Evolutionary conservation across 2,888 invertebrate genomes (phyloP).

Genomic region (Notodonta dromedarius): DNA sequence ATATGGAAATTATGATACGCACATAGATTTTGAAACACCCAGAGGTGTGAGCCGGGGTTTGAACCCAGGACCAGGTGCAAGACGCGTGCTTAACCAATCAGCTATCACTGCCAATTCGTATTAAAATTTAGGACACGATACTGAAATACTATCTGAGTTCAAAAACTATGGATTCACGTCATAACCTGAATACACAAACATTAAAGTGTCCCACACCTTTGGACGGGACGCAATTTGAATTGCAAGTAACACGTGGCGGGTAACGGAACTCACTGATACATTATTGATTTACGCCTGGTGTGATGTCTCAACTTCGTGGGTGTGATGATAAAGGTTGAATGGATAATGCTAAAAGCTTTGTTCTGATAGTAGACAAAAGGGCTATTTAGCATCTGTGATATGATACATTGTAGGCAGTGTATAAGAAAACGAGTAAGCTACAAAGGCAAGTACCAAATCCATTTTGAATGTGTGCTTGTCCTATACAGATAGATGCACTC

Average conservation of each 20-base stretch:
- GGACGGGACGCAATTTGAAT: constrained; percentile 43
- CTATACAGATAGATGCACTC: no score
- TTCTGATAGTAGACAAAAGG: background rate
- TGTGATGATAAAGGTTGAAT: constrained; percentile 6
- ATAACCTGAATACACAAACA: background rate
- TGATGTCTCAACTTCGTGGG: constrained; percentile 21
- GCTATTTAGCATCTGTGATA: background rate
- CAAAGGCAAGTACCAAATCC: no score
- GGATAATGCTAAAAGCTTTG: constrained; percentile 2
- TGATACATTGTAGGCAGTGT: background rate
- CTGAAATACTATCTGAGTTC: background rate
- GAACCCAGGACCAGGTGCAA: no score
- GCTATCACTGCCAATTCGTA: background rate
- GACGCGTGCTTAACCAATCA: no score
- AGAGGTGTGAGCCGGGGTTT: no score
- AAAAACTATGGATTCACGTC: background rate
- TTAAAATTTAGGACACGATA: background rate
- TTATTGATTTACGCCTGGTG: constrained; percentile 40
- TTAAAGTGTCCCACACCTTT: background rate
- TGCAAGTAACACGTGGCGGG: constrained; percentile 50
- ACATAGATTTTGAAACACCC: no score
- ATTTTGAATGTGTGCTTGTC: no score
- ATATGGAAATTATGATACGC: no score
- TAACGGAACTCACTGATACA: constrained; percentile 44
- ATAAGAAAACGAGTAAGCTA: no score